These are phyloP conservation scores for Sorex fumeus DNA, from an alignment of 2,113 vertebrate species.

Conservation along the genomic window DNA sequence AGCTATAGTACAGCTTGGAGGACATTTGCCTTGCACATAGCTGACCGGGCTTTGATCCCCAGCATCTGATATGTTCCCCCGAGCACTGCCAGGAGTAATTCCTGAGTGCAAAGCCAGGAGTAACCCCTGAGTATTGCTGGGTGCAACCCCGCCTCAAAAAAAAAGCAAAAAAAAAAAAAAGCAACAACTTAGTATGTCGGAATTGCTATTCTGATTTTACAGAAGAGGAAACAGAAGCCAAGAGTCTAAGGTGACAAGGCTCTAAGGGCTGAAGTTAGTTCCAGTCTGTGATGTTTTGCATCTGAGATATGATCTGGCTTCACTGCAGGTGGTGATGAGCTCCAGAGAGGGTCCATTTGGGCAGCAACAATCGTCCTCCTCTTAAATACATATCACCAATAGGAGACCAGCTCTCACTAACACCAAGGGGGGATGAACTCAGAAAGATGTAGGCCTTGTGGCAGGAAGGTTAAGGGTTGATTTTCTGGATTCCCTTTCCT, in stretches of 20 bases:
- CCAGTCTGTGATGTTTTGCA: too few relatives aligned
- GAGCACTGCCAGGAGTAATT: too few relatives aligned
- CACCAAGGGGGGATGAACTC: not conserved
- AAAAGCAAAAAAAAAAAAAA: too few relatives aligned
- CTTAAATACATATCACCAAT: slow-evolving; percentile 17
- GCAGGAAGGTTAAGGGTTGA: not conserved
- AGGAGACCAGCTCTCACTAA: slow-evolving; percentile 6
- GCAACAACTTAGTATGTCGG: not conserved
- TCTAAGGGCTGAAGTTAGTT: not conserved
- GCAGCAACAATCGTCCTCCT: not conserved
- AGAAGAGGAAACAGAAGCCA: not conserved
- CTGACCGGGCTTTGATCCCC: too few relatives aligned
- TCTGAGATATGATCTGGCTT: not conserved
- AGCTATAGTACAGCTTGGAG: too few relatives aligned
- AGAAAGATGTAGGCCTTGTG: not conserved
- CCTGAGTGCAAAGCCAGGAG: too few relatives aligned
- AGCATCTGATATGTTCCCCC: too few relatives aligned
- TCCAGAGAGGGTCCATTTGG: slow-evolving; percentile 46
- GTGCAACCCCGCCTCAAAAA: too few relatives aligned
- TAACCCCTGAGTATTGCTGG: too few relatives aligned
- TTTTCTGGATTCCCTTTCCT: not conserved
- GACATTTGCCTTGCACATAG: too few relatives aligned
- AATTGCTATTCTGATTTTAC: not conserved
- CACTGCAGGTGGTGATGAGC: slow-evolving; percentile 33
- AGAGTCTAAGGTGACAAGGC: not conserved